A percentile compares a stretch with the other conserved stretches of the same genome.
These are phyloP conservation scores for Colossoma macropomum DNA, from an alignment of 2,113 vertebrate species.

Conservation along the genomic window DNA sequence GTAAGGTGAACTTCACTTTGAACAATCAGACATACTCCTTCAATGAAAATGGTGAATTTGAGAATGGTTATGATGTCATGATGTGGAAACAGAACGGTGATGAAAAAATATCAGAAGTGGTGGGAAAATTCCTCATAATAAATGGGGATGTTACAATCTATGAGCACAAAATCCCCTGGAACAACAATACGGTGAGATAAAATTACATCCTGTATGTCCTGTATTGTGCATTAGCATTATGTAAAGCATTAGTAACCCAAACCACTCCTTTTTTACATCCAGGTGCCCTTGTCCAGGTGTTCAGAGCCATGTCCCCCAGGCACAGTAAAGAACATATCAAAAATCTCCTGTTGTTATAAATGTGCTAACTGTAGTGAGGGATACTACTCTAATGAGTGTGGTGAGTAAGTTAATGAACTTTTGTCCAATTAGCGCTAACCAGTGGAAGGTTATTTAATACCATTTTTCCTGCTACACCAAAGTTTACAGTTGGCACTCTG, in stretches of 20 bases:
- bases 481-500: too few species aligned
- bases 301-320: constrained; percentile 54
- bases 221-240: too few species aligned
- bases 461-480: too few species aligned
- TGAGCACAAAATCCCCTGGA: constrained; percentile 40
- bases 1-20: constrained; percentile 36
- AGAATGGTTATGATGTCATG: constrained; percentile 68
- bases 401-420: background rate
- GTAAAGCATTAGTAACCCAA: too few species aligned
- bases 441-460: too few species aligned
- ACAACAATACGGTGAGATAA: constrained; percentile 57
- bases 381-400: constrained; percentile 10
- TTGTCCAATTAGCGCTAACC: too few species aligned
- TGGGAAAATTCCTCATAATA: constrained; percentile 57
- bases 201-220: background rate
- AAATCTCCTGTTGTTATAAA: background rate
- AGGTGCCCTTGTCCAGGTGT: constrained; percentile 59
- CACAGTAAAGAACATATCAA: constrained; percentile 47
- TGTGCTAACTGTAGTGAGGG: constrained; percentile 6
- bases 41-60: constrained; percentile 63
- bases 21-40: constrained; percentile 58
- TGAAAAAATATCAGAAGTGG: constrained; percentile 19
- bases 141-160: constrained; percentile 35
- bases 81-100: constrained; percentile 52
- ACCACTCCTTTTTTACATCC: background rate